These are phyloP conservation scores for Epinephelus malabaricus DNA, from an alignment of 2,797 vertebrate species.

Conservation along the genomic window DNA sequence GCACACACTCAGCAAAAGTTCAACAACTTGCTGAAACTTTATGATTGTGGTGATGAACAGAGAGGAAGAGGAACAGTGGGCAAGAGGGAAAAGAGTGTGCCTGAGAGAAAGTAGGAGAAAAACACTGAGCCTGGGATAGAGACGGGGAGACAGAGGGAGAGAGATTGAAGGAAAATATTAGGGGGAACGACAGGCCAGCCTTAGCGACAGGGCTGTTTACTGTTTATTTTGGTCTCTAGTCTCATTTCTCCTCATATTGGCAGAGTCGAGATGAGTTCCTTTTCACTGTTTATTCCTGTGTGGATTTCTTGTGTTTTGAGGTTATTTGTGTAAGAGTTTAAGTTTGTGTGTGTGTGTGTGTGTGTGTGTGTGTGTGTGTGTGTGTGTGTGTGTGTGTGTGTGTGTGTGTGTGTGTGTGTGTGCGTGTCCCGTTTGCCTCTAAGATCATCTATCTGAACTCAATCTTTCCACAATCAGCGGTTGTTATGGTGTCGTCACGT, in stretches of 20 bases:
- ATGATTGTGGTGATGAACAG: conserved; percentile 18
- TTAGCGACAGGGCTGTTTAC: conserved; percentile 69
- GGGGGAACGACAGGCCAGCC: conserved; percentile 54
- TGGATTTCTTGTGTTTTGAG: conserved; percentile 48
- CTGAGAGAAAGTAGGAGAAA: conserved; percentile 25
- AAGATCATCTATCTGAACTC: conserved; percentile 57
- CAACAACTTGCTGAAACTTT: conserved; percentile 51
- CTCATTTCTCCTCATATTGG: conserved; percentile 73
- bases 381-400: too few species aligned
- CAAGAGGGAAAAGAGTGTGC: conserved; percentile 25
- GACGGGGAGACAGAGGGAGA: not conserved
- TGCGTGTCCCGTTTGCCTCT: conserved; percentile 49
- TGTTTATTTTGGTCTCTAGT: conserved; percentile 73
- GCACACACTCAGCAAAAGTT: conserved; percentile 15
- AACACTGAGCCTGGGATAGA: conserved; percentile 7
- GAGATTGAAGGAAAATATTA: conserved; percentile 62
- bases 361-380: not conserved
- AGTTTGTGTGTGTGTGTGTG: not conserved
- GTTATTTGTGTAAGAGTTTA: conserved; percentile 43
- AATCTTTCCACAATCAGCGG: conserved; percentile 56
- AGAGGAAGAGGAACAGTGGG: conserved; percentile 30
- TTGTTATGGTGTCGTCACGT: conserved; percentile 29
- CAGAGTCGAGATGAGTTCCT: conserved; percentile 63
- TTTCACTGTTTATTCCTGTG: conserved; percentile 68
- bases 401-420: not conserved